Percentiles rank a stretch among this genome's conserved stretches.
Evolutionary conservation across 2,797 vertebrate genomes (phyloP).

Genomic region (Xiphorhynchus erythropygius): DNA sequence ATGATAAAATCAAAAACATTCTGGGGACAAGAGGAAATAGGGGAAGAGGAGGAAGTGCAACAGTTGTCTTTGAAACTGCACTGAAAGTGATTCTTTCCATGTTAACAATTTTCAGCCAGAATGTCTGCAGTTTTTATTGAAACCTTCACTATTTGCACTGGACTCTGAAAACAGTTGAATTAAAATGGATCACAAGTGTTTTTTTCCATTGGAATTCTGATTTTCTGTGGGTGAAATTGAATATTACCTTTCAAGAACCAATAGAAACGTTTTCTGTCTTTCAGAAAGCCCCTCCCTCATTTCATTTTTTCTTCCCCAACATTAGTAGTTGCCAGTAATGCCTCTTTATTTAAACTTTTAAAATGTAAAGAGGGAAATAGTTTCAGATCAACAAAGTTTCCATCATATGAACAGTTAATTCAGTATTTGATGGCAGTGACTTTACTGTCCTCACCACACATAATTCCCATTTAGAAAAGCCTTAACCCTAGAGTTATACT

Average conservation of each 20-base stretch:
- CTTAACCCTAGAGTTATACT: slow-evolving; percentile 38
- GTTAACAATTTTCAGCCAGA: neutral
- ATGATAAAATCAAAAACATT: neutral
- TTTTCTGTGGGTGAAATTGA: neutral
- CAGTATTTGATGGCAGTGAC: neutral
- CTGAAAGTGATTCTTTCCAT: neutral
- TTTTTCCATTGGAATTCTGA: neutral
- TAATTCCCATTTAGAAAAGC: slow-evolving; percentile 6
- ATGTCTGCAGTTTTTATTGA: neutral
- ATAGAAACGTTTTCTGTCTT: neutral
- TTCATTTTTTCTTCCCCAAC: neutral
- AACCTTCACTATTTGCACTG: neutral
- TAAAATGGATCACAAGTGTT: neutral
- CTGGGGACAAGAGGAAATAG: neutral
- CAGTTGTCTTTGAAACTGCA: neutral
- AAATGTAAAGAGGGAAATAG: neutral
- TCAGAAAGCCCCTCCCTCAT: neutral
- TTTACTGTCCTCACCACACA: neutral
- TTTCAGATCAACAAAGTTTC: neutral
- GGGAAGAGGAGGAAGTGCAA: neutral
- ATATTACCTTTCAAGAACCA: neutral
- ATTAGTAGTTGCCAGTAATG: neutral
- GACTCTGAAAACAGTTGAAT: neutral
- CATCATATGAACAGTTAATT: neutral
- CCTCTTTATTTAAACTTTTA: neutral